phyloP scores from a whole-genome alignment of 2,113 vertebrate genomes.

The Patagioenas fasciata region DNA sequence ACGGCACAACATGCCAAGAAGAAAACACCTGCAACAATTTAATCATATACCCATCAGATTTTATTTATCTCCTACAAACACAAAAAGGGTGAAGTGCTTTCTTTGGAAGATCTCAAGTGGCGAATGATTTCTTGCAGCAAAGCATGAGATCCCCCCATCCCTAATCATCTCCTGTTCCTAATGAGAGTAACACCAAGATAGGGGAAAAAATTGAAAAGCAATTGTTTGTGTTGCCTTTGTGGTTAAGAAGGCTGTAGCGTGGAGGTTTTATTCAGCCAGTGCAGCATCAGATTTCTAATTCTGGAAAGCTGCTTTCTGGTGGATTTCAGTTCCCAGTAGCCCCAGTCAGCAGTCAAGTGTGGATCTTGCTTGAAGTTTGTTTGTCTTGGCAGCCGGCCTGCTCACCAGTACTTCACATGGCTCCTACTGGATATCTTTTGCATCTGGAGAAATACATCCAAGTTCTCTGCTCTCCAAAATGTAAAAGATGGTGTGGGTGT shows the following conservation, averaged over 20 bases:
- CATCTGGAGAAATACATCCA: neutral
- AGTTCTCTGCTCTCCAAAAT: neutral
- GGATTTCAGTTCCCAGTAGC: neutral
- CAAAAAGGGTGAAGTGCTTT: neutral
- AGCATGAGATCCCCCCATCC: neutral
- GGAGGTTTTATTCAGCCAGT: neutral
- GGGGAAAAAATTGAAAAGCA: neutral
- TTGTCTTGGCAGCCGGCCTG: neutral
- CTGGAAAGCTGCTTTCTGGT: neutral
- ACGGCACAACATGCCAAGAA: neutral
- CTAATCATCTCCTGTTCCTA: neutral
- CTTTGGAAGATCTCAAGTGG: neutral
- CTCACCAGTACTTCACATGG: neutral
- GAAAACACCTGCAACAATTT: neutral
- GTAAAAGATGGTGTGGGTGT: neutral
- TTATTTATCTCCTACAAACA: neutral
- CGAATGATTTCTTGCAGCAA: neutral
- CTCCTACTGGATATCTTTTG: neutral
- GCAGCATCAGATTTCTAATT: neutral
- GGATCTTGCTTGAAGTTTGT: neutral
- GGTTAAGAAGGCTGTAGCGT: neutral
- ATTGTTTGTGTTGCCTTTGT: neutral
- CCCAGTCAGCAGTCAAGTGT: neutral
- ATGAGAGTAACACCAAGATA: neutral
- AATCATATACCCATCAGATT: neutral